Base-by-base conservation (phyloP, 2,113 vertebrate species). In the Microcebus ravelobensis region DNA sequence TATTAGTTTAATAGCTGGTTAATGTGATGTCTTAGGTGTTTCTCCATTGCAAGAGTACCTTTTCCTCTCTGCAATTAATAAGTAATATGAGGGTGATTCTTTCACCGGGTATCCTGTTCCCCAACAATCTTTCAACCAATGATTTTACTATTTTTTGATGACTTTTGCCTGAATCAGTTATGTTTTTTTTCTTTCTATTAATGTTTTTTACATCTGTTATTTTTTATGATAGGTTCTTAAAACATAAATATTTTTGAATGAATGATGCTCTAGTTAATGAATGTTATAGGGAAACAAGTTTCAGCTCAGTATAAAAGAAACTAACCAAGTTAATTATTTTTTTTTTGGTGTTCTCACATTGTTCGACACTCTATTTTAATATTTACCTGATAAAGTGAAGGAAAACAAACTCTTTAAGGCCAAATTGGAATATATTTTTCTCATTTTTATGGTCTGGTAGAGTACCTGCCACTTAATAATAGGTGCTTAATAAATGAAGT, bases 381-480 rank as follows among this genome's bases (percentile, higher is more conserved):
- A 67, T 87, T 83, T 84, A 87, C 31, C 48, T 79, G 42, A 17
- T 93, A 79, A 94, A 90, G n/a, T 73, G 61, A 90, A 29, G 31
- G 61, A 70, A 89, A 92, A 81, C 36, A 91, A 59, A 81, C 61
- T 82, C 10, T 79, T 48, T 77, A 92, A 82, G 18, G 31, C 10
- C 36, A 95, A 13, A 79, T 36, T 93, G 36, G 25, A 94, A 81
- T 80, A 27, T 55, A 57, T 83, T 95, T 96, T 79, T 85, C 48
- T 73, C 31, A 52, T 85, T 55, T 95, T 83, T 65, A 82, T 87
- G 55, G 12, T 18, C 48, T 55, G 50, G 2, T 90, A 82, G 31
- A 86, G 50, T 94, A 3, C 74, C 45, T 95, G 17, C 12, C 73
- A 92, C 74, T 95, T 95, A 95, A 84, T 95, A 95, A 84, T 34